Percentiles rank a stretch among this genome's conserved stretches.
These are phyloP conservation scores for Machaerirhynchus nigripectus DNA, from an alignment of 2,113 vertebrate genomes.

Conservation along the genomic window DNA sequence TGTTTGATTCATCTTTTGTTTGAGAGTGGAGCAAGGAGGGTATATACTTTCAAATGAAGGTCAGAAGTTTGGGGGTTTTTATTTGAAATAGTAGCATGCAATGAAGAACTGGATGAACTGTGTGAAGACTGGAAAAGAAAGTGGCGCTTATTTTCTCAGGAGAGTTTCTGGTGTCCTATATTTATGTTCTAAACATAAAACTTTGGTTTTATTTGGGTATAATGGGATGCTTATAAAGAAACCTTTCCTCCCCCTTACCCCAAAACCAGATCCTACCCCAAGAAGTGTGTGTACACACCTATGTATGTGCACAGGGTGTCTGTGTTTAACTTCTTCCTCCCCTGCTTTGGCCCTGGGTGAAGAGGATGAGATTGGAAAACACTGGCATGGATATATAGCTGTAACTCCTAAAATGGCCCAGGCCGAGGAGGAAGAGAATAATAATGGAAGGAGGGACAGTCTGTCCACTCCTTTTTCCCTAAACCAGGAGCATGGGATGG, in stretches of 20 bases:
- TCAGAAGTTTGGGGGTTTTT: neutral
- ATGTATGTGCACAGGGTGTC: rapidly evolving
- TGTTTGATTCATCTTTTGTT: neutral
- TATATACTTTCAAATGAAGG: neutral
- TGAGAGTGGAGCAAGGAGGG: neutral
- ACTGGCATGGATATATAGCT: neutral
- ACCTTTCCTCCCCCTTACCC: neutral
- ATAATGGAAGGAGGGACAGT: neutral
- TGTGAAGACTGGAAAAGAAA: neutral
- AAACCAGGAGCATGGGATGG: neutral
- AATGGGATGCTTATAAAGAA: neutral
- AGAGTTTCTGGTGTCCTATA: neutral
- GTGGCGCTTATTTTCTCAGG: neutral
- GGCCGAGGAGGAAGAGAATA: neutral
- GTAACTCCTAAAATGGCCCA: neutral
- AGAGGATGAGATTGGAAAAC: neutral
- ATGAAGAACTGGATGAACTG: neutral
- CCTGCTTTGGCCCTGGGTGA: rapidly evolving
- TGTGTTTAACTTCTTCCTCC: neutral
- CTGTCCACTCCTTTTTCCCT: neutral
- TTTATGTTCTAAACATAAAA: neutral
- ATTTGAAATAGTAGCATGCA: neutral
- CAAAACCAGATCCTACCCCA: neutral
- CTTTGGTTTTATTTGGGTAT: neutral
- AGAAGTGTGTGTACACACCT: neutral